These are phyloP conservation scores for Temnothorax ravouxi DNA, from an alignment of 2,888 invertebrate species.

Conservation along the genomic window DNA sequence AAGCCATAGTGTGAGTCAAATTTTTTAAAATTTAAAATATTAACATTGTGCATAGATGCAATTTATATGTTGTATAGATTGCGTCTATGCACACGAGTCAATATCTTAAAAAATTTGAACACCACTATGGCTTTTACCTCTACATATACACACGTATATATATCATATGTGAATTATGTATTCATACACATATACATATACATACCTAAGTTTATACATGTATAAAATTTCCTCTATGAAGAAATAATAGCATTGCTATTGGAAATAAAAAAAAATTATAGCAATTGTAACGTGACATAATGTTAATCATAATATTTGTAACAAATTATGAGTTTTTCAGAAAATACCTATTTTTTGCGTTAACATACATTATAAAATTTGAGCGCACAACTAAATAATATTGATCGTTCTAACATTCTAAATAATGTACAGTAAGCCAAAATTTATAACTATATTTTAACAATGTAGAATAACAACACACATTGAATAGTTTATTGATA, in stretches of 20 bases:
- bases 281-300: slow-evolving; percentile 31
- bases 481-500: slow-evolving; percentile 66
- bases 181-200: background rate
- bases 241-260: background rate
- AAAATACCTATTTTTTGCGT: slow-evolving; percentile 60
- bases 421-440: slow-evolving; percentile 62
- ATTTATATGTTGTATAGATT: no score
- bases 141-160: no score
- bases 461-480: slow-evolving; percentile 68
- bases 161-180: background rate
- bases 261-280: background rate
- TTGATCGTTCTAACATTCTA: slow-evolving; percentile 31
- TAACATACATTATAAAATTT: slow-evolving; percentile 54
- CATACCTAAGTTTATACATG: background rate
- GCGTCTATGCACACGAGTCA: no score
- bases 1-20: no score
- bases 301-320: slow-evolving; percentile 56
- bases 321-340: slow-evolving; percentile 60
- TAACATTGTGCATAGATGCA: no score
- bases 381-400: slow-evolving; percentile 42
- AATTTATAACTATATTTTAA: slow-evolving; percentile 60
- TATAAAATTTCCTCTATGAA: background rate
- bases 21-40: no score
- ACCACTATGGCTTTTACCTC: no score
- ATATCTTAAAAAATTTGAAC: no score